Evolutionary conservation across 2,113 vertebrate species (phyloP).

Genomic region (Paramisgurnus dabryanus): DNA sequence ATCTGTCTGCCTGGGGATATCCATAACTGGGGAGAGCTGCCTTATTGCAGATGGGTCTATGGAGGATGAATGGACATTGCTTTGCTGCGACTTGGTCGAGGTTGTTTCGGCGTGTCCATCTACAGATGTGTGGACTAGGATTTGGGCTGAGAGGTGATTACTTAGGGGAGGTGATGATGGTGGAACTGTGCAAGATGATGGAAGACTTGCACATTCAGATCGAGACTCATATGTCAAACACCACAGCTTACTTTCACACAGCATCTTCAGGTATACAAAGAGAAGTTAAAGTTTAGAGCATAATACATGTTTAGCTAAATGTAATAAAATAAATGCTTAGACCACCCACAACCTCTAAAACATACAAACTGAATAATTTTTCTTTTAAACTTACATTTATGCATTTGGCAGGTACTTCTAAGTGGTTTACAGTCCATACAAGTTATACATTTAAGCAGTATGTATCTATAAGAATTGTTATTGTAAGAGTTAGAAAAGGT

Average conservation of each 20-base stretch:
- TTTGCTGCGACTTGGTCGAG: neutral
- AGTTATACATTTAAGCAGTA: too few relatives aligned
- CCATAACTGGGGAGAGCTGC: constrained; percentile 67
- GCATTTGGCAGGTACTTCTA: too few relatives aligned
- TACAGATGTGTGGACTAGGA: constrained; percentile 58
- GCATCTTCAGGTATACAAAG: constrained; percentile 70
- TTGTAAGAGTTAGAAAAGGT: too few relatives aligned
- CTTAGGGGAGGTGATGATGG: constrained; percentile 57
- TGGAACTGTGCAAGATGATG: constrained; percentile 52
- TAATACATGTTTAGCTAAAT: neutral
- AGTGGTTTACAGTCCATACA: too few relatives aligned
- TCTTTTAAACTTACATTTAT: too few relatives aligned
- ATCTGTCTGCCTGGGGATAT: constrained; percentile 65
- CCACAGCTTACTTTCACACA: constrained; percentile 88
- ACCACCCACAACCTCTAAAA: neutral
- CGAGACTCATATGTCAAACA: constrained; percentile 75
- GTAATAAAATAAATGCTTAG: too few relatives aligned
- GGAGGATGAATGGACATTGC: constrained; percentile 1
- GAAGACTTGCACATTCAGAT: constrained; percentile 46
- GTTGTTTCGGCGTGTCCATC: constrained; percentile 60
- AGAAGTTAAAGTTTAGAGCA: neutral
- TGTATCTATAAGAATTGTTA: too few relatives aligned
- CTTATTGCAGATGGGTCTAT: constrained; percentile 45
- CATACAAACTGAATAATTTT: neutral
- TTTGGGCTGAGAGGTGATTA: constrained; percentile 28